Conservation (phyloP, 1,140 invertebrate genomes). For the Pseudomyrmex gracilis region DNA sequence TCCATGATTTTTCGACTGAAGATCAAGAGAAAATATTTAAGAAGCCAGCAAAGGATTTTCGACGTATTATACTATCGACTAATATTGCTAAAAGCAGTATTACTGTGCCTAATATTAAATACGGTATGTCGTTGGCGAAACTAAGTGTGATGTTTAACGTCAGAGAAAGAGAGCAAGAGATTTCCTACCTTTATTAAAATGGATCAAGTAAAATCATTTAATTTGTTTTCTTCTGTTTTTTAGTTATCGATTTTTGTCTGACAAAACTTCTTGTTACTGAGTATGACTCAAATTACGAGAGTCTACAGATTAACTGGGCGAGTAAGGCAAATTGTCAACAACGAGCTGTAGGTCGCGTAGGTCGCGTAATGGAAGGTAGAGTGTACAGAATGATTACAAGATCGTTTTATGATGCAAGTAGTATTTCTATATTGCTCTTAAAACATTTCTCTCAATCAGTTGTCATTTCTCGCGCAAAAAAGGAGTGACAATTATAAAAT, state of each 20-base stretch:
- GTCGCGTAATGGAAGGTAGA: slow-evolving; percentile 93
- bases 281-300: slow-evolving; percentile 91
- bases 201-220: neutral
- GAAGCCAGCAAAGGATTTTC: slow-evolving; percentile 85
- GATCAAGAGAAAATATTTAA: slow-evolving; percentile 92
- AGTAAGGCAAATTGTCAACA: slow-evolving; percentile 96
- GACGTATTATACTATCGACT: slow-evolving; percentile 97
- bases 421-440: neutral
- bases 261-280: slow-evolving; percentile 93
- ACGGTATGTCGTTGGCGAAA: slow-evolving; percentile 86
- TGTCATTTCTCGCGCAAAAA: neutral
- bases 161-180: too few species aligned
- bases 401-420: slow-evolving; percentile 89
- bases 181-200: too few species aligned
- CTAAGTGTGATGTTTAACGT: neutral
- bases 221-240: slow-evolving; percentile 71
- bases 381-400: slow-evolving; percentile 94
- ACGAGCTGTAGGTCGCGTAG: slow-evolving; percentile 95
- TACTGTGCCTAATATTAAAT: slow-evolving; percentile 97
- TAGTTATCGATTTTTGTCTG: slow-evolving; percentile 98
- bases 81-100: slow-evolving; percentile 99
- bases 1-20: slow-evolving; percentile 90
- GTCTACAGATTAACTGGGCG: slow-evolving; percentile 94
- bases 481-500: slow-evolving; percentile 3
- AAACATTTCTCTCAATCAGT: neutral